These are phyloP conservation scores for Nomia melanderi DNA, from an alignment of 1,140 invertebrate species.

Conservation along the genomic window DNA sequence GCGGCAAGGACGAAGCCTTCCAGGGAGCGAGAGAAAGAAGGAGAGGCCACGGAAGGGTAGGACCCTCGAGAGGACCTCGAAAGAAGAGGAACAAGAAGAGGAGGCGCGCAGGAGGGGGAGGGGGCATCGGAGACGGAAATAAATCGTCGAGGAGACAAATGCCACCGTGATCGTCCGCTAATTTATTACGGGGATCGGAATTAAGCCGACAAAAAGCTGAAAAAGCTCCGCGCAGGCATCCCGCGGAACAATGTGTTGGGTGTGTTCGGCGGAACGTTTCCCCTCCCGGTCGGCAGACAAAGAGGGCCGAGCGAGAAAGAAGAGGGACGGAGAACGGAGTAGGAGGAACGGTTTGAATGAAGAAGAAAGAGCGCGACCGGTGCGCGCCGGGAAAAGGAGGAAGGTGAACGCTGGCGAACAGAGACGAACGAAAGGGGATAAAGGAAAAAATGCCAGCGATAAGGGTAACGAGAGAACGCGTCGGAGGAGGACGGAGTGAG, in stretches of 20 bases:
- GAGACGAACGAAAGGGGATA: neutral
- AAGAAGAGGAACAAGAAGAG: too few relatives aligned
- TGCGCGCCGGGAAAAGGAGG: neutral
- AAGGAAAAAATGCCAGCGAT: constrained; percentile 26
- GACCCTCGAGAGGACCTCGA: neutral
- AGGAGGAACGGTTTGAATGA: constrained; percentile 19
- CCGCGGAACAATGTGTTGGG: constrained; percentile 67
- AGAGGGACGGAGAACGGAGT: neutral
- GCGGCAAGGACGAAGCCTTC: constrained; percentile 63
- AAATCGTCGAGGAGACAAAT: constrained; percentile 75
- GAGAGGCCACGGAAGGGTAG: neutral
- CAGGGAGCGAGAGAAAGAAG: constrained; percentile 4
- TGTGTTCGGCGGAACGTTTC: constrained; percentile 40
- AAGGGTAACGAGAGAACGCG: constrained; percentile 34
- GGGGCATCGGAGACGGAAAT: constrained; percentile 35
- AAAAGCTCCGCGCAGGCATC: constrained; percentile 65
- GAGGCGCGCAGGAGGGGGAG: neutral
- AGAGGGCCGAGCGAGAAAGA: constrained; percentile 15
- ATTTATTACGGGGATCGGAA: constrained; percentile 74
- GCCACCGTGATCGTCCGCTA: constrained; percentile 74
- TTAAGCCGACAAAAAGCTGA: constrained; percentile 75
- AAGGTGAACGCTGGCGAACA: neutral
- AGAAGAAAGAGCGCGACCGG: constrained; percentile 5
- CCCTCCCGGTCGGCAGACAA: too few relatives aligned
- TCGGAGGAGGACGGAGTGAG: constrained; percentile 22